Conservation (phyloP, 2,113 vertebrate species). For the Etheostoma cragini region DNA sequence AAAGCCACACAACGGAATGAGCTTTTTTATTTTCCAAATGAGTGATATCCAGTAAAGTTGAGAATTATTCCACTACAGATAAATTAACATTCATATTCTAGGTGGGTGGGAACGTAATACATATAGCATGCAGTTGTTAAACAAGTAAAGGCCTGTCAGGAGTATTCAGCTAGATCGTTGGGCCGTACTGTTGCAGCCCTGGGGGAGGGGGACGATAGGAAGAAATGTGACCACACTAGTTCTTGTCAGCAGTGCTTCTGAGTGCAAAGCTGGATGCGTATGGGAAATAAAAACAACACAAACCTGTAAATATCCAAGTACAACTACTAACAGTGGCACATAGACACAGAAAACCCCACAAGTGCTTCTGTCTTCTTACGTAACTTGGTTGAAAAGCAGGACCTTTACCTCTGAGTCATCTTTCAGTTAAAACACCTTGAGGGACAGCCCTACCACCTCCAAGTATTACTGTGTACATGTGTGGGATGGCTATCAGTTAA, state of each 20-base stretch:
- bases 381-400: slow-evolving; percentile 34
- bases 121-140: slow-evolving; percentile 15
- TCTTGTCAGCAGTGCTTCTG: slow-evolving; percentile 46
- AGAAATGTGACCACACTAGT: slow-evolving; percentile 66
- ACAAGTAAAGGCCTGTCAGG: slow-evolving; percentile 41
- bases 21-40: slow-evolving; percentile 4
- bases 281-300: neutral
- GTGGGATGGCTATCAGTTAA: slow-evolving; percentile 23
- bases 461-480: slow-evolving; percentile 6
- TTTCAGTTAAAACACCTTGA: slow-evolving; percentile 12
- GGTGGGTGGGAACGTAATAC: neutral
- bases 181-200: slow-evolving; percentile 16
- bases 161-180: neutral
- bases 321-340: neutral
- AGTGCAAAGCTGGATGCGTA: slow-evolving; percentile 1
- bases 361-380: slow-evolving; percentile 27
- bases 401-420: slow-evolving; percentile 43
- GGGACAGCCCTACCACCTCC: neutral
- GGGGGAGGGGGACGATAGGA: neutral
- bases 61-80: neutral
- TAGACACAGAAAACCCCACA: slow-evolving; percentile 3
- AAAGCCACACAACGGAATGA: neutral
- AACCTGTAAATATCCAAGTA: slow-evolving; percentile 6
- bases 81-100: neutral
- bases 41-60: neutral